These are phyloP conservation scores for Holothuria glaberrima DNA, from an alignment of 35 echinoderm and acorn worm genomes.

Conservation along the genomic window DNA sequence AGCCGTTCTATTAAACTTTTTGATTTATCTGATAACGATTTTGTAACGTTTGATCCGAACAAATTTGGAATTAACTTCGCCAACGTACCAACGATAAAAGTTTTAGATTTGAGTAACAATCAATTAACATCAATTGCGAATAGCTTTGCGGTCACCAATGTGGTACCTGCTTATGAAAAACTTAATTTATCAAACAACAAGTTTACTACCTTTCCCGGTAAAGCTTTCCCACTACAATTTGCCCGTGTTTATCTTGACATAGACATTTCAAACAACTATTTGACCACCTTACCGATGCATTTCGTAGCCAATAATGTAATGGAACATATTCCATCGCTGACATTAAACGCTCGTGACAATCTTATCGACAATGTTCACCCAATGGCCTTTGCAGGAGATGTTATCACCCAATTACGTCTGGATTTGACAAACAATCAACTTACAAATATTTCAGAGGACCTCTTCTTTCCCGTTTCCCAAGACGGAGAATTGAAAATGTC, in stretches of 20 bases:
- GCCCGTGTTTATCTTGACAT: background rate
- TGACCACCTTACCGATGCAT: background rate
- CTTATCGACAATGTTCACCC: background rate
- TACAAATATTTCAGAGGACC: background rate
- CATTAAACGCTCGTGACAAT: constrained; percentile 18
- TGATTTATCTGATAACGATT: constrained; percentile 23
- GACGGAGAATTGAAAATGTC: constrained; percentile 28
- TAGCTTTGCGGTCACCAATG: background rate
- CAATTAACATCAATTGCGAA: constrained; percentile 1
- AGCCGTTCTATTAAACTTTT: background rate
- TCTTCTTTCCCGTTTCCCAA: constrained; percentile 10
- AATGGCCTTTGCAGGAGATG: constrained; percentile 13
- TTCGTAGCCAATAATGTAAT: constrained; percentile 12
- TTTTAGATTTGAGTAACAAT: constrained; percentile 43
- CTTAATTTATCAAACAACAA: constrained; percentile 31
- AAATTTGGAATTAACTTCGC: background rate
- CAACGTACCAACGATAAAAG: background rate
- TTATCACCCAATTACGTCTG: constrained; percentile 5
- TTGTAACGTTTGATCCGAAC: constrained; percentile 16
- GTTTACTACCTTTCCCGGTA: constrained; percentile 9
- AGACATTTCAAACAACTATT: constrained; percentile 36
- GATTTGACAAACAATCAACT: constrained; percentile 15
- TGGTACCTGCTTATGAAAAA: background rate
- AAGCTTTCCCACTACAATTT: constrained; percentile 15
- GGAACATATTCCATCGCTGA: background rate